Conservation (phyloP, 30 jellyfish, hydroid and myxozoan species). For the Aurelia sp. region DNA sequence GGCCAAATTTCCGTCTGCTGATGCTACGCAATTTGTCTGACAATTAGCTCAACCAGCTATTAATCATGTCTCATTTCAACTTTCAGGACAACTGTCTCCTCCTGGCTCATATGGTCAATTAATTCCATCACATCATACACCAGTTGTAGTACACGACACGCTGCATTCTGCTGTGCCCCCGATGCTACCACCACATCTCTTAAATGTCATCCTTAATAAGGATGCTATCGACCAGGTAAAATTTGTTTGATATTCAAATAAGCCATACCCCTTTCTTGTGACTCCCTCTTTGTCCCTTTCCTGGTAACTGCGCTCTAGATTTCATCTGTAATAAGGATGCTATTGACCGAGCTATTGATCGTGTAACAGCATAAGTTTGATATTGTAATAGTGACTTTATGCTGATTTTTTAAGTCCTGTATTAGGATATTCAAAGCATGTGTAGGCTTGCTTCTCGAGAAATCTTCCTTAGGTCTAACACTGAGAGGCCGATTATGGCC, state of each 20-base stretch:
- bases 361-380: not conserved
- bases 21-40: too few species aligned
- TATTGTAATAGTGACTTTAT: too few species aligned
- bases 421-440: too few species aligned
- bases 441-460: too few species aligned
- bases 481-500: too few species aligned
- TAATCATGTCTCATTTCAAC: not conserved
- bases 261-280: too few species aligned
- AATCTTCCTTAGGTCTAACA: too few species aligned
- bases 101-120: slow-evolving; percentile 94
- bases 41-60: too few species aligned
- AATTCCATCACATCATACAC: slow-evolving; percentile 84
- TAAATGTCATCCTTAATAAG: slow-evolving; percentile 90
- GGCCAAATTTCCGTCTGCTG: too few species aligned
- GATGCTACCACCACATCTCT: slow-evolving; percentile 90
- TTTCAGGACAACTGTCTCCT: slow-evolving; percentile 88
- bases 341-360: slow-evolving; percentile 67
- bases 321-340: slow-evolving; percentile 91
- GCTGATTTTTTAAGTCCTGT: too few species aligned
- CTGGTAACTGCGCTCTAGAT: slow-evolving; percentile 87
- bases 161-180: slow-evolving; percentile 90
- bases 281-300: slow-evolving; percentile 63
- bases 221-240: slow-evolving; percentile 74
- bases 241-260: too few species aligned
- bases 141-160: slow-evolving; percentile 72